Percentiles rank a stretch among this genome's conserved stretches.
These are phyloP conservation scores for Girardia tigrina DNA, from an alignment of 2,888 invertebrate genomes.

Conservation along the genomic window DNA sequence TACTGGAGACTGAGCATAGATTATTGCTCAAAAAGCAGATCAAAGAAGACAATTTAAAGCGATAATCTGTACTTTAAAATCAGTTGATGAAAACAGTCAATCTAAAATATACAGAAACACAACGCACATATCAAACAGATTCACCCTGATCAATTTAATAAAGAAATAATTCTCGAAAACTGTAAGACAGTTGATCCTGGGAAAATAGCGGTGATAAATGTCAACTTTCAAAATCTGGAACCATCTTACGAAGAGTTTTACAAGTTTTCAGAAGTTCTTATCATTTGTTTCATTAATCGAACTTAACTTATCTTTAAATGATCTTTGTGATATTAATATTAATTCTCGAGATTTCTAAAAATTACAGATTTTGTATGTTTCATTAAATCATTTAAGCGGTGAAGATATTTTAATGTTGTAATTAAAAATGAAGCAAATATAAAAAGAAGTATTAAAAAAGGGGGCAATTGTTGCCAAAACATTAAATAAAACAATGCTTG, in stretches of 20 bases:
- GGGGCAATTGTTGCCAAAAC: too few species aligned
- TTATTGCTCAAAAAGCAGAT: conserved; percentile 45
- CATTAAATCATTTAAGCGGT: not conserved
- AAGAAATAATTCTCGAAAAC: not conserved
- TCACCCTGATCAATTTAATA: not conserved
- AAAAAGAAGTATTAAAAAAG: too few species aligned
- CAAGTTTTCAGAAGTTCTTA: not conserved
- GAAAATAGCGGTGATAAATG: not conserved
- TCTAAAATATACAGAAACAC: not conserved
- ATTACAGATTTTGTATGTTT: not conserved
- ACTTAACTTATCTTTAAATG: not conserved
- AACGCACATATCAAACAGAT: not conserved
- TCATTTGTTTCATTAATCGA: not conserved
- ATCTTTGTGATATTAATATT: conserved; percentile 7
- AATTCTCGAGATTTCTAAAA: not conserved
- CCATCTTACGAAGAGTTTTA: not conserved
- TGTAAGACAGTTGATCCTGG: not conserved
- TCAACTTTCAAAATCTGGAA: not conserved
- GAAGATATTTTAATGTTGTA: too few species aligned
- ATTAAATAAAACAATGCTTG: too few species aligned
- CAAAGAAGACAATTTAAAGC: conserved; percentile 46
- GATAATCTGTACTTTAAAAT: conserved; percentile 43
- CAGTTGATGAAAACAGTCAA: not conserved
- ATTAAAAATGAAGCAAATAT: too few species aligned
- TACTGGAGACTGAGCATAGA: conserved; percentile 45